Evolutionary conservation across 1,140 invertebrate genomes (phyloP).

Genomic region (Euura lappo): DNA sequence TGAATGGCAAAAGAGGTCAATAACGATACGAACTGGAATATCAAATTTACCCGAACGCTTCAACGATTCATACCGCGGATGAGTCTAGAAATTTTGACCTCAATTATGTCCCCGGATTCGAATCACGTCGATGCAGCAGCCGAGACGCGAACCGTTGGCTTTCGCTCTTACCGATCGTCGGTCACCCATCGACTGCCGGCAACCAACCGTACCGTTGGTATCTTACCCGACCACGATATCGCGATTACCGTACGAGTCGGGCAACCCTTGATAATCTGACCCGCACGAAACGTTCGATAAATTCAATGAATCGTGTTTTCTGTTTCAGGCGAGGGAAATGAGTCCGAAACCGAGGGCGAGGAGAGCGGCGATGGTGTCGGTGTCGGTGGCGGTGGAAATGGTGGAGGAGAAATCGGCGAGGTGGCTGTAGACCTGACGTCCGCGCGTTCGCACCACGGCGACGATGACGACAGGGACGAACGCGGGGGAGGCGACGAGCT

Average conservation of each 20-base stretch:
- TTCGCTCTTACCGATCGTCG: background rate
- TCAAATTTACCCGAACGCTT: background rate
- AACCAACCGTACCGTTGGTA: background rate
- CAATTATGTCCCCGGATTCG: background rate
- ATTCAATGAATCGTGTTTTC: constrained; percentile 17
- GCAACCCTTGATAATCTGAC: too few species aligned
- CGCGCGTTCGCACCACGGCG: constrained; percentile 49
- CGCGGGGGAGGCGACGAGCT: constrained; percentile 31
- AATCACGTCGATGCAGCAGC: background rate
- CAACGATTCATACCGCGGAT: background rate
- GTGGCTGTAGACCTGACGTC: constrained; percentile 57
- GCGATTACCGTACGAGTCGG: background rate
- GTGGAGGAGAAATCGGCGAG: constrained; percentile 24
- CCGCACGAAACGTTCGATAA: too few species aligned
- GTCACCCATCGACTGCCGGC: background rate
- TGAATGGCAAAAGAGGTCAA: constrained; percentile 3
- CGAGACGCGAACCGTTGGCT: background rate
- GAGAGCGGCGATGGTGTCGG: constrained; percentile 48
- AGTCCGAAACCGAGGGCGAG: constrained; percentile 56
- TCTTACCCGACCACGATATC: background rate
- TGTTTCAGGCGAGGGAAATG: constrained; percentile 58
- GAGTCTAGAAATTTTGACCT: background rate
- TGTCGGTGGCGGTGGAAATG: constrained; percentile 25
- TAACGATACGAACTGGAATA: background rate
- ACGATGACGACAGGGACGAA: constrained; percentile 46